Evolutionary conservation across 2,113 vertebrate genomes (phyloP), one percentile per base, ranked within the genome.

Genomic region (Narcine bancroftii): DNA sequence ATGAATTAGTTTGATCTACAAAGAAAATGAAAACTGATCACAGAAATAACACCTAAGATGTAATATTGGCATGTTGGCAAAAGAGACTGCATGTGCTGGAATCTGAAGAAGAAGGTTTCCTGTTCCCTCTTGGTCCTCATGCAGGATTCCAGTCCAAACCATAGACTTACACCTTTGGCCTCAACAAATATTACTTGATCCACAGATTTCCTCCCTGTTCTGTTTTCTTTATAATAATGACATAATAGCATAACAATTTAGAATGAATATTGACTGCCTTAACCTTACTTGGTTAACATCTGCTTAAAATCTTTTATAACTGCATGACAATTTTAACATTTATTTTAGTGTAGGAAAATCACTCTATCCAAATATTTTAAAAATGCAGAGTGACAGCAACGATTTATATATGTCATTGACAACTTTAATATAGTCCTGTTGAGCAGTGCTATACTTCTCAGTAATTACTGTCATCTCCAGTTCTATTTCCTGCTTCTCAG

Each of bases 391-490:
- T 71, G 89, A 91, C 65, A 45, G 89, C 89, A 93, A 93, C 92
- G 87, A 85, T 93, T 93, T 92, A 76, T 92, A 69, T 56, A 24
- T 42, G 92, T 92, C 92, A 65, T 92, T 93, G 92, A 71, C 93
- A 92, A 71, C 24, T 53, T 39, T 76, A 66, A 45, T 47, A 77
- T 73, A 95, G 94, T 96, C 93, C 13, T 95, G 93, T 94, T 95
- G 94, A 7, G 93, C 93, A 79, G 92, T 92, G 93, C 92, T 93
- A 75, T 93, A 92, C 93, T 95, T 95, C 92, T 96, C 93, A 56
- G 93, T 95, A 95, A 95, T 92, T 76, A 93, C 83, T 92, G 92
- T 76, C 94, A 96, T 93, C 93, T 95, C 93, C 0, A 93, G 94
- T 94, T 96, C 94, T 92, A 94, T 93, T 93, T 93, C 69, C 60